Conservation (phyloP, 2,113 vertebrate genomes). For the Anolis carolinensis region DNA sequence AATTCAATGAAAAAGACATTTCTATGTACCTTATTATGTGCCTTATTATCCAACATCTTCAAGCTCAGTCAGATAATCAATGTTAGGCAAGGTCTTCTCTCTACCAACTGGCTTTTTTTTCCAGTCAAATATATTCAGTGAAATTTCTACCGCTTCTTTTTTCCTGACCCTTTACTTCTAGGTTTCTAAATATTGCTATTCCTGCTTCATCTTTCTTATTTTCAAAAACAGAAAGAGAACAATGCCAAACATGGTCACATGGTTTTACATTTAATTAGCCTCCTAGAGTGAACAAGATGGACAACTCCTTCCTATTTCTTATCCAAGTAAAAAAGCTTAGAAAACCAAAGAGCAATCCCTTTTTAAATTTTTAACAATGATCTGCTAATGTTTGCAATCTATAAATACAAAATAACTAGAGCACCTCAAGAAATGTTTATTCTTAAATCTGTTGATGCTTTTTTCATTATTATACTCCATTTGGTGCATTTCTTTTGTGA, state of each 20-base stretch:
- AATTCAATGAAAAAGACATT: slow-evolving; percentile 5
- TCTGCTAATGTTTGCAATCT: background rate
- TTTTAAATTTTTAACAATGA: background rate
- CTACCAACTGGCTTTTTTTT: slow-evolving; percentile 35
- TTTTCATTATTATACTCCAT: background rate
- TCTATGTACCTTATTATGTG: background rate
- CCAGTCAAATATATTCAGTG: slow-evolving; percentile 51
- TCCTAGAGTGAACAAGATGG: slow-evolving; percentile 21
- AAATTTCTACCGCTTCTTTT: slow-evolving; percentile 42
- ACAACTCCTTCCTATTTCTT: slow-evolving; percentile 14
- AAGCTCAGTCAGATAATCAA: background rate
- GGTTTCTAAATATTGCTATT: slow-evolving; percentile 29
- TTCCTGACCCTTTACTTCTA: slow-evolving; percentile 34
- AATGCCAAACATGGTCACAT: slow-evolving; percentile 19
- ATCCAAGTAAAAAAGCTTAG: background rate
- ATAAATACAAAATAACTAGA: background rate
- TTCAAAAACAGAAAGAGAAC: slow-evolving; percentile 50
- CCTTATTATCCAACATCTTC: background rate
- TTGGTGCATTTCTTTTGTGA: slow-evolving; percentile 11
- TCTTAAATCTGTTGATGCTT: background rate
- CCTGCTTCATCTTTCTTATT: slow-evolving; percentile 24
- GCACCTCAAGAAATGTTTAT: background rate
- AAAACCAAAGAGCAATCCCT: background rate
- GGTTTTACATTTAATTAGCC: slow-evolving; percentile 38
- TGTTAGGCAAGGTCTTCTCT: slow-evolving; percentile 17